A percentile compares a stretch with the other conserved stretches of the same genome.
Conservation (phyloP, 2,888 invertebrate genomes). For the Andrena haemorrhoa region DNA sequence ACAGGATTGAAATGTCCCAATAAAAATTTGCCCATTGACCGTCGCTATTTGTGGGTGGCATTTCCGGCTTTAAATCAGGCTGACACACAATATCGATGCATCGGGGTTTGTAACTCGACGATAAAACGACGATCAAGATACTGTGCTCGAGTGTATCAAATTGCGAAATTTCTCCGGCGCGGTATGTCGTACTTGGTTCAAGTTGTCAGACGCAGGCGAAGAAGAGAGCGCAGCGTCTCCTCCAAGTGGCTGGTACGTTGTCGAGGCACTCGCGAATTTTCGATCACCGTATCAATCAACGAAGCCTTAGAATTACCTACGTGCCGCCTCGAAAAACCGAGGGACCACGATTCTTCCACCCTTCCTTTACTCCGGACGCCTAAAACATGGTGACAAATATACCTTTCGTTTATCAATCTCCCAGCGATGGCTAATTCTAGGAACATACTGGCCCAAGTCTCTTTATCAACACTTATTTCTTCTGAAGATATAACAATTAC, state of each 20-base stretch:
- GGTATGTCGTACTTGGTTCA: conserved; percentile 1
- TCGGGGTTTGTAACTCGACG: conserved; percentile 29
- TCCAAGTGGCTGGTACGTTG: conserved; percentile 15
- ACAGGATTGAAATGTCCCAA: not conserved
- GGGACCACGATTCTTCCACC: no score
- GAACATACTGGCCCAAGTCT: no score
- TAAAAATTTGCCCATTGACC: not conserved
- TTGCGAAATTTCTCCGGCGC: conserved; percentile 36
- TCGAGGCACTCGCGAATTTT: conserved; percentile 19
- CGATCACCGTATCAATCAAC: conserved; percentile 9
- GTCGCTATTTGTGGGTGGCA: conserved; percentile 24
- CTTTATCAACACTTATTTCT: no score
- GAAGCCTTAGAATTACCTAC: no score
- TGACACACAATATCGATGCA: conserved; percentile 32
- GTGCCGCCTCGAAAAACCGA: no score
- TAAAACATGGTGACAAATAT: no score
- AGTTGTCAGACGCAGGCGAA: conserved; percentile 42
- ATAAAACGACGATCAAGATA: conserved; percentile 44
- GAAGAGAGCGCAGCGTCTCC: conserved; percentile 19
- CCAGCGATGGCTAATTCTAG: not conserved
- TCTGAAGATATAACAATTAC: no score
- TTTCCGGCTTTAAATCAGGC: conserved; percentile 29
- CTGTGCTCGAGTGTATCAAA: conserved; percentile 21
- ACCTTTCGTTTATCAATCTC: not conserved
- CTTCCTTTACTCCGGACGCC: no score